Evolutionary conservation across 2,113 vertebrate genomes (phyloP).

Genomic region (Alligator mississippiensis): DNA sequence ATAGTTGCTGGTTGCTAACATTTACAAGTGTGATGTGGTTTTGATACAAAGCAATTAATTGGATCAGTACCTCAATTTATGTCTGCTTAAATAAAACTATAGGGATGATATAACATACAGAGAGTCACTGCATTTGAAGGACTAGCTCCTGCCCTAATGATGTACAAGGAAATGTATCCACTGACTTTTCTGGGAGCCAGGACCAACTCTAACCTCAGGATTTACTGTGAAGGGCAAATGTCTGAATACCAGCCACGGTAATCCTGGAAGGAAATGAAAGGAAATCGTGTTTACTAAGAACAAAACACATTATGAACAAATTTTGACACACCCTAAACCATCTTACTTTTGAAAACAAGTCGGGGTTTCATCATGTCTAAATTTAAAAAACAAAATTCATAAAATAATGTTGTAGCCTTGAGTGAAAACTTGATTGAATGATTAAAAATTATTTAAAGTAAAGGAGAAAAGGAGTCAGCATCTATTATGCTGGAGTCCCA

Average conservation of each 20-base stretch:
- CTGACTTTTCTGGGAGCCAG: constrained; percentile 49
- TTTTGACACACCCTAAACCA: constrained; percentile 67
- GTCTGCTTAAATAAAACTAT: neutral
- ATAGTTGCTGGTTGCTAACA: neutral
- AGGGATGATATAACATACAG: neutral
- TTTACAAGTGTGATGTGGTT: neutral
- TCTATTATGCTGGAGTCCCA: neutral
- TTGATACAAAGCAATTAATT: neutral
- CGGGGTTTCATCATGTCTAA: constrained; percentile 45
- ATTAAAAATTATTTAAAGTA: constrained; percentile 69
- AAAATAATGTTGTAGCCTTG: constrained; percentile 62
- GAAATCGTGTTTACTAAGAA: constrained; percentile 68
- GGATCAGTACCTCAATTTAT: neutral
- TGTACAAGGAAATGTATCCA: constrained; percentile 42
- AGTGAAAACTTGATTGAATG: constrained; percentile 69
- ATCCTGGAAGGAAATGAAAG: constrained; percentile 69
- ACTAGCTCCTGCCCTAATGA: constrained; percentile 48
- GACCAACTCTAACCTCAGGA: constrained; percentile 38
- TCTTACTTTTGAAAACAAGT: constrained; percentile 64
- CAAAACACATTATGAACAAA: constrained; percentile 59
- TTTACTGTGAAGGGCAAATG: constrained; percentile 60
- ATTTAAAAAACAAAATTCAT: constrained; percentile 56
- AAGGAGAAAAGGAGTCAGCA: constrained; percentile 46
- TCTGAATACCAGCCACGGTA: constrained; percentile 44
- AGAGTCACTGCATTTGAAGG: constrained; percentile 29